Evolutionary conservation across 2,797 vertebrate genomes (phyloP), one percentile per base, ranked within the genome.

Genomic region (Sebastes reedi): DNA sequence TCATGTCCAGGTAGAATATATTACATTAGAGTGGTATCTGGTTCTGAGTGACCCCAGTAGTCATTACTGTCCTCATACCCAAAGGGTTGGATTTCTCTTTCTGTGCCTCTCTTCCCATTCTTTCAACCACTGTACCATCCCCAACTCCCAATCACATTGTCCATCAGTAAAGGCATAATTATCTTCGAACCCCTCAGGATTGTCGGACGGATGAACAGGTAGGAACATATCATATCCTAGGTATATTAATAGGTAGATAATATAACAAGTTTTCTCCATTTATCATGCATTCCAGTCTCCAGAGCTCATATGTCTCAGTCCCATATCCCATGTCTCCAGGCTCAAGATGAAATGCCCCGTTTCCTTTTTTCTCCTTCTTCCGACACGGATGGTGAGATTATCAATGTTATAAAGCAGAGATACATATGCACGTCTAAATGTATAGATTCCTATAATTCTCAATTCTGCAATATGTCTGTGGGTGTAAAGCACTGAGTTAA

Each of bases 101-200:
- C 60, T 88, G 58, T 64, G 56, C 61, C 52, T 74, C 52, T 55
- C 61, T 42, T 68, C 27, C 34, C 42, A 54, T 68, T 83, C 69
- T 83, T 76, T 79, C 66, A 78, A 42, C 80, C 55, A 50, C 50
- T 16, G 3, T 36, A 7, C 67, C 22, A 79, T 77, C 61, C 67
- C 67, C 79, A 32, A 36, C 12, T 83, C 60, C 61, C 86, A 79
- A 84, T 89, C 87, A 85, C 77, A 79, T 39, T 88, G 91, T 91
- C 90, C 91, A 91, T 86, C 85, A 88, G 87, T 76, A 81, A 77
- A 87, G 72, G 79, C 67, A 42, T 92, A 93, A 94, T 94, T 94
- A 94, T 93, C 87, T 90, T 72, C 67, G 58, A 87, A 89, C 89
- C 92, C 93, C 91, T 71, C 78, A 93, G 92, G 92, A 92, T 46